A percentile compares a stretch with the other conserved stretches of the same genome.
Evolutionary conservation across 2,113 vertebrate genomes (phyloP).

Genomic region (Pangasianodon hypophthalmus): DNA sequence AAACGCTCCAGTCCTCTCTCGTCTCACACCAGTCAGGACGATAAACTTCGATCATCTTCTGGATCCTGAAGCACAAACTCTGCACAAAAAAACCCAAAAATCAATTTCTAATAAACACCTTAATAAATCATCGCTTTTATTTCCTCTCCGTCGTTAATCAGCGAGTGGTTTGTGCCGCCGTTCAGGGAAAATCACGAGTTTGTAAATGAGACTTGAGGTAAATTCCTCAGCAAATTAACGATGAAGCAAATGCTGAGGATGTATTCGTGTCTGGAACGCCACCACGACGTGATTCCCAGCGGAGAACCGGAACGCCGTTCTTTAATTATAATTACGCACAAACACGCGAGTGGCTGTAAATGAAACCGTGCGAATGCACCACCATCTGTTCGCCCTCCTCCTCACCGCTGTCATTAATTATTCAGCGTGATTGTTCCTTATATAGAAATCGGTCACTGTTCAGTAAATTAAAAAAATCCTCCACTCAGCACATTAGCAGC

Average conservation of each 20-base stretch:
- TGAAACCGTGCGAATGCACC: constrained; percentile 30
- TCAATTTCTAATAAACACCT: not conserved
- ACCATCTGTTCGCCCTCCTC: constrained; percentile 42
- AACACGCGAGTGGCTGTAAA: constrained; percentile 38
- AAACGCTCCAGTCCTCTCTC: constrained; percentile 92
- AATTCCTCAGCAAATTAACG: constrained; percentile 8
- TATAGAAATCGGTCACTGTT: not conserved
- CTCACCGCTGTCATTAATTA: constrained; percentile 23
- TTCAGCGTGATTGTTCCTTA: not conserved
- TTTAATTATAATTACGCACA: constrained; percentile 53
- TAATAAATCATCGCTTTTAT: not conserved
- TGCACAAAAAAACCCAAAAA: constrained; percentile 56
- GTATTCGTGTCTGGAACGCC: not conserved
- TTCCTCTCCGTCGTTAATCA: not conserved
- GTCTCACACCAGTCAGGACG: constrained; percentile 94
- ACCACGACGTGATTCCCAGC: constrained; percentile 10
- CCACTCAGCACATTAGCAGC: not conserved
- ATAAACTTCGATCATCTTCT: constrained; percentile 97
- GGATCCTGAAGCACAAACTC: constrained; percentile 92
- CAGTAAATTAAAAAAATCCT: not conserved
- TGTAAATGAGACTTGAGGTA: constrained; percentile 5
- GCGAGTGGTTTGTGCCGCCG: not conserved
- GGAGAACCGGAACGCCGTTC: constrained; percentile 25
- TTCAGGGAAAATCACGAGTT: not conserved
- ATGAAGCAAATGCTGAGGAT: not conserved